Evolutionary conservation across 2,113 vertebrate species (phyloP).

Genomic region (Callaeas wilsoni): DNA sequence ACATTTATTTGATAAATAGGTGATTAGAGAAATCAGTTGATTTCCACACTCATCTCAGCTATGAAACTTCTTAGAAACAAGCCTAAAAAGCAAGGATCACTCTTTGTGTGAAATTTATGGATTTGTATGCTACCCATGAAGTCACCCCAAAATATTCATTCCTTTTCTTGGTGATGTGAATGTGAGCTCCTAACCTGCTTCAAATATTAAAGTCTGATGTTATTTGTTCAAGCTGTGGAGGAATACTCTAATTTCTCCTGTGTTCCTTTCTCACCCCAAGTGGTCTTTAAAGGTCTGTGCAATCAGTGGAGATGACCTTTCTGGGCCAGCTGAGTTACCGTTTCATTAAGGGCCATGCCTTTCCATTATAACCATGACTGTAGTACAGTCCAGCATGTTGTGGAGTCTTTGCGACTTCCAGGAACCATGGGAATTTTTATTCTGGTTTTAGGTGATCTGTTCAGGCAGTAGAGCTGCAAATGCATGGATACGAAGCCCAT

Average conservation of each 20-base stretch:
- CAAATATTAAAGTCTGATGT: background rate
- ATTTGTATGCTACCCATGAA: background rate
- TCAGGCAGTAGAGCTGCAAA: background rate
- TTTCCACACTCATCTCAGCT: background rate
- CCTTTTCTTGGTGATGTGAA: background rate
- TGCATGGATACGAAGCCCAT: rapidly evolving
- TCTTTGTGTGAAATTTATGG: background rate
- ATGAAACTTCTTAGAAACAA: background rate
- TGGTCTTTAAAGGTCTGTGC: background rate
- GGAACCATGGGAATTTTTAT: background rate
- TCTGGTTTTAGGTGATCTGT: background rate
- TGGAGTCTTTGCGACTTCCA: background rate
- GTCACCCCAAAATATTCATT: background rate
- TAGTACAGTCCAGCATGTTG: background rate
- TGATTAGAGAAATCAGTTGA: background rate
- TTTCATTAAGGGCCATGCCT: background rate
- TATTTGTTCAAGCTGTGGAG: background rate
- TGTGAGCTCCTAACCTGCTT: background rate
- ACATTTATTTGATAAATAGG: background rate
- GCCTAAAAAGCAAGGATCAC: background rate
- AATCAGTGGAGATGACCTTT: background rate
- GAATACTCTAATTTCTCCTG: background rate
- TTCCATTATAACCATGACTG: background rate
- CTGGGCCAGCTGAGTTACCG: background rate
- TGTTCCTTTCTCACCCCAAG: background rate